phyloP scores from a whole-genome alignment of 2,797 vertebrate species.

The Discoglossus pictus region DNA sequence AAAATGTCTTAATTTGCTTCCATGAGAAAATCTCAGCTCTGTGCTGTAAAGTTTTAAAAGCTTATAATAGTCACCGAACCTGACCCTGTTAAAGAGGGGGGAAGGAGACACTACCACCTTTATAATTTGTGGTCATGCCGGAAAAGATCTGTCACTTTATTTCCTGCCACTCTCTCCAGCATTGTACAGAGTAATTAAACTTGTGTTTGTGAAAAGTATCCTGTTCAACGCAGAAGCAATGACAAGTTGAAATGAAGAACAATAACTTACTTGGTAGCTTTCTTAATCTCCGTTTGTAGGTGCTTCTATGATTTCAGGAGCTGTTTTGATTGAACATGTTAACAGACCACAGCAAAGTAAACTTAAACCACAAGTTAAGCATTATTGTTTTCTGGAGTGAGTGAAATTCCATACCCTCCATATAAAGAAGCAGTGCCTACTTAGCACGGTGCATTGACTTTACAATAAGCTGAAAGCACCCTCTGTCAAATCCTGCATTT shows the following conservation, averaged over 20 bases:
- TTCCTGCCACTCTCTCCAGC: background rate
- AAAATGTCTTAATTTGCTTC: no score
- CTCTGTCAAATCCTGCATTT: background rate
- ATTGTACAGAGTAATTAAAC: no score
- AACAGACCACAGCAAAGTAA: slow-evolving; percentile 6
- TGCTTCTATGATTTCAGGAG: slow-evolving; percentile 2
- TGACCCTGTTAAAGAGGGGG: no score
- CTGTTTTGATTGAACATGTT: background rate
- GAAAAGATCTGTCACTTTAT: no score
- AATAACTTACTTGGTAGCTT: background rate
- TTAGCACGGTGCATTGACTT: background rate
- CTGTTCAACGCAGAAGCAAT: background rate
- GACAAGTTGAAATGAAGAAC: background rate
- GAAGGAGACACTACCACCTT: no score
- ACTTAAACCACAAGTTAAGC: slow-evolving; percentile 11
- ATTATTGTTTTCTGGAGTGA: background rate
- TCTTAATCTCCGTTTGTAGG: slow-evolving; percentile 1
- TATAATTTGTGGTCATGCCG: no score
- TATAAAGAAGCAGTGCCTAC: background rate
- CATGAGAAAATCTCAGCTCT: no score
- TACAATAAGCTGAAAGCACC: background rate
- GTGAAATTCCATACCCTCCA: slow-evolving; percentile 5
- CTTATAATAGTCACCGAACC: no score
- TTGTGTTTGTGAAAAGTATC: background rate
- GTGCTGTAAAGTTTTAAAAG: no score